Evolutionary conservation across 2,888 invertebrate species (phyloP).

Genomic region (Metellina segmentata): DNA sequence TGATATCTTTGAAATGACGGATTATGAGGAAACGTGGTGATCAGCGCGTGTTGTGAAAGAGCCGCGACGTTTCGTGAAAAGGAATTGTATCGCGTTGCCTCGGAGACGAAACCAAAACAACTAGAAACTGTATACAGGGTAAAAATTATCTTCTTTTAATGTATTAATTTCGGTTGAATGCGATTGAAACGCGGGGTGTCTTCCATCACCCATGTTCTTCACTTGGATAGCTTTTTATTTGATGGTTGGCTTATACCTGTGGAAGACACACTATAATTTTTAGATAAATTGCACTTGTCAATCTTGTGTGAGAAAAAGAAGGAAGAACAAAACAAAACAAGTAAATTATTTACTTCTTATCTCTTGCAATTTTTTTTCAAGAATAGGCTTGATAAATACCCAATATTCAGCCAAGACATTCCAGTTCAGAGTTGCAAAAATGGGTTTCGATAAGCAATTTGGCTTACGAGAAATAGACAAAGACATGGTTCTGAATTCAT

Average conservation of each 20-base stretch:
- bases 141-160: neutral
- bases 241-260: neutral
- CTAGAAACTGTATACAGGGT: neutral
- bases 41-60: neutral
- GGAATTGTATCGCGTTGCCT: neutral
- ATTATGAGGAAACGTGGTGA: neutral
- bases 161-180: neutral
- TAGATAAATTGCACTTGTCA: too few relatives aligned
- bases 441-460: too few relatives aligned
- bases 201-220: neutral
- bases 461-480: too few relatives aligned
- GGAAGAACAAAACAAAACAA: too few relatives aligned
- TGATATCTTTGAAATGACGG: neutral
- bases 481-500: too few relatives aligned
- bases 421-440: too few relatives aligned
- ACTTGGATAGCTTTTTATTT: neutral
- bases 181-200: neutral
- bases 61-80: neutral
- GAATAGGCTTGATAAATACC: too few relatives aligned
- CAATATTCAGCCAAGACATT: too few relatives aligned
- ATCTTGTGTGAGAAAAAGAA: too few relatives aligned
- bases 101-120: neutral
- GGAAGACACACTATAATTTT: too few relatives aligned
- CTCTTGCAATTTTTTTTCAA: too few relatives aligned
- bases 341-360: too few relatives aligned